These are phyloP conservation scores for Cervus canadensis DNA, from an alignment of 2,113 vertebrate species.

Conservation along the genomic window DNA sequence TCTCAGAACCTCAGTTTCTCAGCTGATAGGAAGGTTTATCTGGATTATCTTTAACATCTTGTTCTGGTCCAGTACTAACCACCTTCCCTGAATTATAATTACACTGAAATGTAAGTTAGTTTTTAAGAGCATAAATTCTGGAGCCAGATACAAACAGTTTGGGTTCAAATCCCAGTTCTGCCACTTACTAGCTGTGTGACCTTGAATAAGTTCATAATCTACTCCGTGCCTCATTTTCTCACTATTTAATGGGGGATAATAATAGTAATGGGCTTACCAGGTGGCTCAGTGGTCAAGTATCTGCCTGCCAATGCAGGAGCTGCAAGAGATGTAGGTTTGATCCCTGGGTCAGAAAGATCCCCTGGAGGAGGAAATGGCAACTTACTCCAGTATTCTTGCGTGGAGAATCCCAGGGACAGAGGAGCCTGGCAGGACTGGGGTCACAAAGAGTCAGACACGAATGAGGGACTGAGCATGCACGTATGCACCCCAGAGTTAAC, in stretches of 20 bases:
- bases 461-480: not conserved
- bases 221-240: not conserved
- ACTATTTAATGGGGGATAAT: not conserved
- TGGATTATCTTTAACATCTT: not conserved
- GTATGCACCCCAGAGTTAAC: not conserved
- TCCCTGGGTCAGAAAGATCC: not conserved
- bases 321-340: not conserved
- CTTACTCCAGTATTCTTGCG: not conserved
- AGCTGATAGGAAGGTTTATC: not conserved
- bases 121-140: not conserved
- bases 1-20: not conserved
- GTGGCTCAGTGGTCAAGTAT: not conserved
- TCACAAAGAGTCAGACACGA: not conserved
- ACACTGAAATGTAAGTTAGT: not conserved
- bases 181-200: not conserved
- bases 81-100: not conserved
- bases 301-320: not conserved
- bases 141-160: not conserved
- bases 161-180: not conserved
- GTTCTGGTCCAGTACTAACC: not conserved
- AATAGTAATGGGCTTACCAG: not conserved
- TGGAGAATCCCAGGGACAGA: not conserved
- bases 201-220: not conserved
- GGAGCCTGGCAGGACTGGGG: not conserved
- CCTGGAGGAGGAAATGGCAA: not conserved